A percentile compares a stretch with the other conserved stretches of the same genome.
phyloP scores from a whole-genome alignment of 1,140 invertebrate genomes.

The Gonatopus flavifemur region DNA sequence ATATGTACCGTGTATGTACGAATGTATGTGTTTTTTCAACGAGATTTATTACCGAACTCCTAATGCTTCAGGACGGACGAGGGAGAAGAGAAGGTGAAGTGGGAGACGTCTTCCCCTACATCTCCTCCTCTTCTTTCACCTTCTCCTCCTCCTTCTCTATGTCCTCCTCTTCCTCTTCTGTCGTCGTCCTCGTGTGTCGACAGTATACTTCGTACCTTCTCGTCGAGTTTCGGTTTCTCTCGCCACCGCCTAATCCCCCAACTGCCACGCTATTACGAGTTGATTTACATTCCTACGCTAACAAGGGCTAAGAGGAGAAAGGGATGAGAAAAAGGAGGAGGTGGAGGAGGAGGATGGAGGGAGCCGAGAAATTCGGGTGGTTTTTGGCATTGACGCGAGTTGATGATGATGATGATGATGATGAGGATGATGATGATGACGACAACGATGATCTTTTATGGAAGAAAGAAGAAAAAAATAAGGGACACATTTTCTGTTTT shows the following conservation, averaged over 20 bases:
- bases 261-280: conserved; percentile 29
- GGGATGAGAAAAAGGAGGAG: no score
- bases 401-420: no score
- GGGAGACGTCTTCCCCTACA: conserved; percentile 16
- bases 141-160: conserved; percentile 6
- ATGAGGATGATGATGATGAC: no score
- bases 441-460: no score
- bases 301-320: conserved; percentile 23
- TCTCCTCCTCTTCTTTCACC: conserved; percentile 11
- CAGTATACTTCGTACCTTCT: conserved; percentile 20
- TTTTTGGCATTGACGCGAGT: no score
- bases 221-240: conserved; percentile 17
- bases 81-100: conserved; percentile 29
- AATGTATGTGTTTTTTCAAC: conserved; percentile 51
- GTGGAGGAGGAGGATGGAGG: no score
- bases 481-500: no score
- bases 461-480: no score
- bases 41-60: conserved; percentile 57
- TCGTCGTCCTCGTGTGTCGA: background rate
- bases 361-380: no score
- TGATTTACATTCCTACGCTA: conserved; percentile 35
- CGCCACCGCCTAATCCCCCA: conserved; percentile 26
- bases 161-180: background rate
- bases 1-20: conserved; percentile 12
- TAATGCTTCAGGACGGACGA: conserved; percentile 40